Base-by-base conservation (phyloP, 2,113 vertebrate genomes). In the Campylorhamphus procurvoides region DNA sequence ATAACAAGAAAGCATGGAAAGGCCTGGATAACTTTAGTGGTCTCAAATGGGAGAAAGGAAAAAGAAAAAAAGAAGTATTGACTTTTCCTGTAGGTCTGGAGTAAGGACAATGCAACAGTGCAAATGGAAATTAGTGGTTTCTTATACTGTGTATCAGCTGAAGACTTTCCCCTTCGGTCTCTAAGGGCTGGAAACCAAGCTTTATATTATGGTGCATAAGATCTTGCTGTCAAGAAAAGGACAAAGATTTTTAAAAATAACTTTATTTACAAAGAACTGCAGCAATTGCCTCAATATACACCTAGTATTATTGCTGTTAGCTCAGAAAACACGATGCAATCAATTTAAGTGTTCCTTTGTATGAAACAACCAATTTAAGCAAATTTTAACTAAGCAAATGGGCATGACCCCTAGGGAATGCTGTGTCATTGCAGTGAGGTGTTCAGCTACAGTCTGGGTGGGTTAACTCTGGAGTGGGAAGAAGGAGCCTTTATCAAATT, bases 401-500 rank as follows among this genome's bases (percentile, higher is more conserved):
- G 77, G 52, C 55, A 71, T 2, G 0, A 68, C 42, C 66, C 40
- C 59, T 31, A 1, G 2, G 2, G 7, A 67, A n/a, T 4, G 33
- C 1, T 4, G 49, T 17, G 20, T 19, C 73, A 31, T 29, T 66
- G 77, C 87, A 69, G 74, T 29, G 33, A 59, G 53, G 75, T 78
- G 39, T 56, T 73, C 33, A 31, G 59, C 90, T 69, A 20, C 16
- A 11, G 44, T 53, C 78, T 56, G 80, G 56, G 69, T 0, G 3
- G 52, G 77, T 93, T 71, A 52, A 46, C 46, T 40, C 25, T 40
- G 76, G 47, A 80, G 72, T 39, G 77, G 74, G 80, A 87, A 62
- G 74, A 82, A 79, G 40, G 33, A 86, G 35, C 47, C 49, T 89
- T 92, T 89, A 94, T 84, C 18, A 46, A 84, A 60, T 64, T 87